A percentile compares a stretch with the other conserved stretches of the same genome.
Evolutionary conservation across 2,888 invertebrate species (phyloP).

Genomic region (Malthinus seriepunctatus): DNA sequence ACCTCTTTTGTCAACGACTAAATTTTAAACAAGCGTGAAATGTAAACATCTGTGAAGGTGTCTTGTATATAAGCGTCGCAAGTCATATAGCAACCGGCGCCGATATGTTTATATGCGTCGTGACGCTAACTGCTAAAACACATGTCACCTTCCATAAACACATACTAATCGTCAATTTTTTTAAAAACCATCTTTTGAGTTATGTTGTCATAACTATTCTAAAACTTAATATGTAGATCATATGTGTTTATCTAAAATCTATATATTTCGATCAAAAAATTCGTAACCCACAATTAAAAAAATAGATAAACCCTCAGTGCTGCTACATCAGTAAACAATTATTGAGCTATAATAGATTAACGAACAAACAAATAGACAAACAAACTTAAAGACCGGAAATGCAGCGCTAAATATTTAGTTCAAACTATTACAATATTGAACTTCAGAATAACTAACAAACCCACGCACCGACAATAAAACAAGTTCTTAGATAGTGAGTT

Average conservation of each 20-base stretch:
- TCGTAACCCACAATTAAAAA: background rate
- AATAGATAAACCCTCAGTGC: no score
- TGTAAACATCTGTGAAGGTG: constrained; percentile 49
- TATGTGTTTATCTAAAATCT: background rate
- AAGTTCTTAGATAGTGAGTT: no score
- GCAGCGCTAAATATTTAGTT: no score
- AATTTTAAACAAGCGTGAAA: constrained; percentile 51
- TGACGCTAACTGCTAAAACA: constrained; percentile 43
- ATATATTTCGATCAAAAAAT: background rate
- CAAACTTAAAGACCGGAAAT: no score
- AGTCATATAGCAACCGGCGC: constrained; percentile 59
- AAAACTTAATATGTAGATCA: constrained; percentile 18
- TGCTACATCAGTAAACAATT: no score
- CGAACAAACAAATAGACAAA: no score
- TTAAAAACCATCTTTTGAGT: constrained; percentile 16
- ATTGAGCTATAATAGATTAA: no score
- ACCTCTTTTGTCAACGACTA: constrained; percentile 55
- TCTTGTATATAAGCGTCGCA: constrained; percentile 43
- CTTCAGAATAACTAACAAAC: no score
- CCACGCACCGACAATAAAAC: no score
- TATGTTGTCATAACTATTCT: constrained; percentile 22
- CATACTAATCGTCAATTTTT: constrained; percentile 46
- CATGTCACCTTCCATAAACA: constrained; percentile 52
- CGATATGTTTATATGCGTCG: constrained; percentile 57
- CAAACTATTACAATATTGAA: no score